phyloP scores from a whole-genome alignment of 1,140 invertebrate genomes.

The Phymorhynchus buccinoides region DNA sequence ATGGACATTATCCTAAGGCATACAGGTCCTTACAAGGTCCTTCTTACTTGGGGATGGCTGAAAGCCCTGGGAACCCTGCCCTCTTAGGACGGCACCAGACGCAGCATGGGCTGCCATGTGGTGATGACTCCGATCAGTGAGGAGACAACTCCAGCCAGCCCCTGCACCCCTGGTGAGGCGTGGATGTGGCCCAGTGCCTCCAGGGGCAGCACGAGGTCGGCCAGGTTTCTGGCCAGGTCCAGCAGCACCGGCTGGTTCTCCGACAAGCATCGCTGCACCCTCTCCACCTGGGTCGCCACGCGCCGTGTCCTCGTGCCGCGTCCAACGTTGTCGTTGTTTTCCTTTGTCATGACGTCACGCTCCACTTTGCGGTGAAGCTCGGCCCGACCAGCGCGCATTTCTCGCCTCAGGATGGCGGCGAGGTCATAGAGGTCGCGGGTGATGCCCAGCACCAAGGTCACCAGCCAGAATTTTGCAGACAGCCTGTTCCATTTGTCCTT shows the following conservation, averaged over 20 bases:
- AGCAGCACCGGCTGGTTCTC: slow-evolving; percentile 77
- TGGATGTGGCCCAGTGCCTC: slow-evolving; percentile 84
- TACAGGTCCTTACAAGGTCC: too few species aligned
- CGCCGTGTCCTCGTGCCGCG: not conserved
- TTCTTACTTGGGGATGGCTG: too few species aligned
- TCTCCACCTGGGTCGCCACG: not conserved
- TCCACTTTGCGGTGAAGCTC: slow-evolving; percentile 72
- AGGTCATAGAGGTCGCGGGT: slow-evolving; percentile 87
- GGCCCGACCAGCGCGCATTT: slow-evolving; percentile 49
- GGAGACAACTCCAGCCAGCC: slow-evolving; percentile 84
- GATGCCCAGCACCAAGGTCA: slow-evolving; percentile 82
- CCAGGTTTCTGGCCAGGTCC: slow-evolving; percentile 88
- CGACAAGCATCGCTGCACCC: slow-evolving; percentile 50
- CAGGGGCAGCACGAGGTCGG: slow-evolving; percentile 88
- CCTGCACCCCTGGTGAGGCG: slow-evolving; percentile 83
- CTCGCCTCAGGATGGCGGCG: slow-evolving; percentile 76
- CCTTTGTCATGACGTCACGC: slow-evolving; percentile 58
- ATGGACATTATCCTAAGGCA: too few species aligned
- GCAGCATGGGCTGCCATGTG: slow-evolving; percentile 79
- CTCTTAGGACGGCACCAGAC: slow-evolving; percentile 68
- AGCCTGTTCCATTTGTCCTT: slow-evolving; percentile 82
- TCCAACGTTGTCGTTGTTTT: not conserved
- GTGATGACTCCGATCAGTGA: slow-evolving; percentile 83
- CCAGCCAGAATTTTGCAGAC: slow-evolving; percentile 81
- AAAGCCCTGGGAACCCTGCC: too few species aligned